Evolutionary conservation across 2,888 invertebrate genomes (phyloP).

Genomic region (Cantharis rustica): DNA sequence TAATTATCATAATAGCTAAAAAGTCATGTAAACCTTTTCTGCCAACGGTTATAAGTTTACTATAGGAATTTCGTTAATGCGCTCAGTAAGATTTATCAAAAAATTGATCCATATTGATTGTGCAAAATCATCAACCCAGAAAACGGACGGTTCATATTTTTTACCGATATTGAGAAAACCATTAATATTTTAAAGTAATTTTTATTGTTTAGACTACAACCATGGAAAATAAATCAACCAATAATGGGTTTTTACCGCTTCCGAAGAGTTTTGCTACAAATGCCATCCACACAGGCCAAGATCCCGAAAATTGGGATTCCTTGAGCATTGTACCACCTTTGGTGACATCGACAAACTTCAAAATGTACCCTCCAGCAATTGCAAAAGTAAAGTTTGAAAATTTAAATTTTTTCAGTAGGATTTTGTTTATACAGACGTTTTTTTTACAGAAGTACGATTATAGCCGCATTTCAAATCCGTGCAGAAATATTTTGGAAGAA

Average conservation of each 20-base stretch:
- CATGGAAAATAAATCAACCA: background rate
- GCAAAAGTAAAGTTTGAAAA: background rate
- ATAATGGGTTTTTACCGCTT: slow-evolving; percentile 59
- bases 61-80: too few relatives aligned
- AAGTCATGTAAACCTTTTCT: too few relatives aligned
- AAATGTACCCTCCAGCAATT: slow-evolving; percentile 81
- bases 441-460: slow-evolving; percentile 77
- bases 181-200: background rate
- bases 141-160: too few relatives aligned
- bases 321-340: slow-evolving; percentile 88
- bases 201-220: background rate
- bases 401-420: background rate
- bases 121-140: too few relatives aligned
- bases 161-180: too few relatives aligned
- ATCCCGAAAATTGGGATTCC: slow-evolving; percentile 87
- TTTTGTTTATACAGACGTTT: too few relatives aligned
- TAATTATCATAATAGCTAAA: too few relatives aligned
- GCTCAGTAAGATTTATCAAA: too few relatives aligned
- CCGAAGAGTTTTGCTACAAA: slow-evolving; percentile 80
- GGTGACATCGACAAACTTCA: slow-evolving; percentile 88
- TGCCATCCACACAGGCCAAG: slow-evolving; percentile 91
- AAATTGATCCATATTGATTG: too few relatives aligned
- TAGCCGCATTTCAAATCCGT: slow-evolving; percentile 89
- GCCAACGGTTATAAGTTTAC: too few relatives aligned
- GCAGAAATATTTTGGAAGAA: slow-evolving; percentile 79